Evolutionary conservation across 2,113 vertebrate species (phyloP).

Genomic region (Apteryx mantelli): DNA sequence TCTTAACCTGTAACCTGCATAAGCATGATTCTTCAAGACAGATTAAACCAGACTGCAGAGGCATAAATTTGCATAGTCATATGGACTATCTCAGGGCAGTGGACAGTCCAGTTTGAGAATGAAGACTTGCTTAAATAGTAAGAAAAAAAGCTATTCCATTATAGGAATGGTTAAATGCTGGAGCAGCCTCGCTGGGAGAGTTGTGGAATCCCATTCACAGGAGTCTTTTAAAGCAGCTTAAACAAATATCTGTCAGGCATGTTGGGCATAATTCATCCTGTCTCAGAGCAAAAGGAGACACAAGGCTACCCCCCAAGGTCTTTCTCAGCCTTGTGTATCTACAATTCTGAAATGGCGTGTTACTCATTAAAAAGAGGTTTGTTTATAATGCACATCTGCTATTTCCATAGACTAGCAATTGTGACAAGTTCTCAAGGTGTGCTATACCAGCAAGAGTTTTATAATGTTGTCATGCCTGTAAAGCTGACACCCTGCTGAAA

Average conservation of each 20-base stretch:
- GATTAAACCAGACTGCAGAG: neutral
- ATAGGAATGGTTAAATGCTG: neutral
- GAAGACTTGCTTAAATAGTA: neutral
- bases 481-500: neutral
- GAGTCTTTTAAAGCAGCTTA: neutral
- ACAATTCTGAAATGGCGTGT: neutral
- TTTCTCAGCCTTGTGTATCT: neutral
- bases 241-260: neutral
- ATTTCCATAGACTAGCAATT: neutral
- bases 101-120: neutral
- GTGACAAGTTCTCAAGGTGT: neutral
- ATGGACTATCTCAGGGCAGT: neutral
- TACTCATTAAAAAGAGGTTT: neutral
- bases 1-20: neutral
- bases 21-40: neutral
- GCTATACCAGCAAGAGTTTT: neutral
- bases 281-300: neutral
- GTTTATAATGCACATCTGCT: neutral
- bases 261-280: neutral
- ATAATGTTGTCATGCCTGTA: neutral
- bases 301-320: neutral
- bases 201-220: neutral
- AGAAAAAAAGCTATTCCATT: neutral
- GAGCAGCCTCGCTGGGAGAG: neutral
- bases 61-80: neutral